Evolutionary conservation across 2,797 vertebrate genomes (phyloP).

Genomic region (Babyrousa celebensis): DNA sequence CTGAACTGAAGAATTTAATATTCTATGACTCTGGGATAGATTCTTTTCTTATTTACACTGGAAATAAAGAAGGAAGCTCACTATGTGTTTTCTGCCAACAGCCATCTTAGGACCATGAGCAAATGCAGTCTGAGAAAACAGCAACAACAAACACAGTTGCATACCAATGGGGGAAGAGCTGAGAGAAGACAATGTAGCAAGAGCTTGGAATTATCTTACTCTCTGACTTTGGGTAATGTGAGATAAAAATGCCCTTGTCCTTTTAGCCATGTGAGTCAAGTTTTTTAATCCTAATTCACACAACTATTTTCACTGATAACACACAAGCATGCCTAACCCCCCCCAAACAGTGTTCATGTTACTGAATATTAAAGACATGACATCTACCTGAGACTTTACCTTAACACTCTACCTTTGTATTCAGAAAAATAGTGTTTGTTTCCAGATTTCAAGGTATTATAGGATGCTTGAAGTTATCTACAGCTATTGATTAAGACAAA

Average conservation of each 20-base stretch:
- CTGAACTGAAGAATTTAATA: neutral
- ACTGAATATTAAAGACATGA: neutral
- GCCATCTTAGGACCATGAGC: neutral
- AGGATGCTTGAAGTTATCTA: neutral
- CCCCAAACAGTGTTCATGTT: neutral
- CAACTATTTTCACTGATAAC: neutral
- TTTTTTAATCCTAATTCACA: neutral
- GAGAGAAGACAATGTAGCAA: neutral
- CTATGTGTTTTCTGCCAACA: neutral
- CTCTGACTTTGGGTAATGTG: neutral
- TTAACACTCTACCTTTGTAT: neutral
- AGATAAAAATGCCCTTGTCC: neutral
- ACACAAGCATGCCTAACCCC: neutral
- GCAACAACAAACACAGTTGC: neutral
- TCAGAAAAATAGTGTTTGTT: constrained; percentile 25
- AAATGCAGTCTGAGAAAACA: neutral
- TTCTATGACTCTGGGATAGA: neutral
- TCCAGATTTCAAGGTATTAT: neutral
- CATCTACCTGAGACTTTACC: neutral
- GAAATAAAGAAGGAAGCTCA: neutral
- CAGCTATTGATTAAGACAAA: neutral
- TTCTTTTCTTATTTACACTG: neutral
- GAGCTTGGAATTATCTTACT: neutral
- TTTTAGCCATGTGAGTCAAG: neutral
- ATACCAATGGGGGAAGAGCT: neutral